Conservation (phyloP, 2,797 vertebrate species). For the Carapus acus region DNA sequence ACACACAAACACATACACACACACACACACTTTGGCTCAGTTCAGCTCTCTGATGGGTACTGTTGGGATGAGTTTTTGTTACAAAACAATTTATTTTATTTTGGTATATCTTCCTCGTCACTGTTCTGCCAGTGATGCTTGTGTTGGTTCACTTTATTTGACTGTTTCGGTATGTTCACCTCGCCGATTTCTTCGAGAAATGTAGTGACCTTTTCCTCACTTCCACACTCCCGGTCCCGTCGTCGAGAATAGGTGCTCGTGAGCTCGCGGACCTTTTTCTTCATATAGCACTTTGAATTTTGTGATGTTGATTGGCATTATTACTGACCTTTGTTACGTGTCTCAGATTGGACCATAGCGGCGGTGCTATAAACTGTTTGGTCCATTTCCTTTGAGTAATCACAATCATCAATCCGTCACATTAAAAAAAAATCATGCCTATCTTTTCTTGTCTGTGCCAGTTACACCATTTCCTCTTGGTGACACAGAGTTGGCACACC, state of each 20-base stretch:
- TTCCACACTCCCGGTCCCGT: slow-evolving; percentile 9
- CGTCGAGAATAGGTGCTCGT: slow-evolving; percentile 12
- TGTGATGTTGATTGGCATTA: slow-evolving; percentile 44
- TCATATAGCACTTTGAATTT: slow-evolving; percentile 64
- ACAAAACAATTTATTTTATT: not conserved
- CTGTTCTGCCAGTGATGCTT: not conserved
- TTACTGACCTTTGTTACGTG: slow-evolving; percentile 33
- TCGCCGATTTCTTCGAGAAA: no score
- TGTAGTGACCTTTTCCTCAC: not conserved
- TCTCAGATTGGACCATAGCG: slow-evolving; percentile 20
- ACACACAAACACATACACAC: slow-evolving; percentile 9
- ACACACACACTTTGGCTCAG: slow-evolving; percentile 23
- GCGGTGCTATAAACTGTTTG: no score
- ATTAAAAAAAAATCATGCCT: no score
- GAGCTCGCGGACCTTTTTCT: slow-evolving; percentile 36
- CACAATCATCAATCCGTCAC: no score
- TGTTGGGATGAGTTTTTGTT: slow-evolving; percentile 2
- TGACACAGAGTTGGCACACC: no score
- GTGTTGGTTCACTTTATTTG: no score
- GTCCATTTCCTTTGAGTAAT: no score
- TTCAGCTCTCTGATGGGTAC: slow-evolving; percentile 9
- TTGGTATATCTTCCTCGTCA: slow-evolving; percentile 14
- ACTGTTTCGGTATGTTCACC: no score
- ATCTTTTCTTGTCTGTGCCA: no score
- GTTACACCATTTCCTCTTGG: no score